These are phyloP conservation scores for Eospalax fontanierii DNA, from an alignment of 2,797 vertebrate genomes.

Conservation along the genomic window DNA sequence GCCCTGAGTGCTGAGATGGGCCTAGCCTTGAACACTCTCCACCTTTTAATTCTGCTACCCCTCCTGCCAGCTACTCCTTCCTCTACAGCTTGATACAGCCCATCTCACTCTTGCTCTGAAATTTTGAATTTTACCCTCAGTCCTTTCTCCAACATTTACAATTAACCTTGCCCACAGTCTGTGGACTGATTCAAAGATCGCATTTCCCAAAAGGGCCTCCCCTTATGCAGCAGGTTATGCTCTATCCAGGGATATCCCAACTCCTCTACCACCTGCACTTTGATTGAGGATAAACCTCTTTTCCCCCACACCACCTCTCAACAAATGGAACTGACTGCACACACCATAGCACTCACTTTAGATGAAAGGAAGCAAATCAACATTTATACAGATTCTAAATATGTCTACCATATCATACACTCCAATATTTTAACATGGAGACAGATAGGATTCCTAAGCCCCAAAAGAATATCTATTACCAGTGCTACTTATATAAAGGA, in stretches of 20 bases:
- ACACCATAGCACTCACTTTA: background rate
- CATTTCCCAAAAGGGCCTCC: background rate
- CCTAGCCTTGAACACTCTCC: background rate
- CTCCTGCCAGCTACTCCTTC: background rate
- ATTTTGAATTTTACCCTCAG: background rate
- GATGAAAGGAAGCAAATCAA: background rate
- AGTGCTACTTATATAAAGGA: background rate
- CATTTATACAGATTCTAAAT: background rate
- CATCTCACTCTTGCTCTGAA: background rate
- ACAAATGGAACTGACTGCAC: background rate
- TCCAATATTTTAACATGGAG: background rate
- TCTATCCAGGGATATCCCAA: background rate
- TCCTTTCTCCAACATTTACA: too few species aligned
- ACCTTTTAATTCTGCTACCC: too few species aligned
- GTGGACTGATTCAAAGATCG: background rate
- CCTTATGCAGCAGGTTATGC: too few species aligned
- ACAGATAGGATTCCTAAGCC: background rate
- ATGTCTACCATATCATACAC: background rate
- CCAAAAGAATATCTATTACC: background rate
- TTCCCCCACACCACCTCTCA: background rate
- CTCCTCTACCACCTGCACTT: too few species aligned
- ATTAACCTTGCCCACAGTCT: background rate
- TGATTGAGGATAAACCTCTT: background rate
- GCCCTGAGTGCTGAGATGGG: too few species aligned
- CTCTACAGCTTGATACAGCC: too few species aligned